Base-by-base conservation (phyloP, 2,888 invertebrate genomes). In the Lepidonotus clava region DNA sequence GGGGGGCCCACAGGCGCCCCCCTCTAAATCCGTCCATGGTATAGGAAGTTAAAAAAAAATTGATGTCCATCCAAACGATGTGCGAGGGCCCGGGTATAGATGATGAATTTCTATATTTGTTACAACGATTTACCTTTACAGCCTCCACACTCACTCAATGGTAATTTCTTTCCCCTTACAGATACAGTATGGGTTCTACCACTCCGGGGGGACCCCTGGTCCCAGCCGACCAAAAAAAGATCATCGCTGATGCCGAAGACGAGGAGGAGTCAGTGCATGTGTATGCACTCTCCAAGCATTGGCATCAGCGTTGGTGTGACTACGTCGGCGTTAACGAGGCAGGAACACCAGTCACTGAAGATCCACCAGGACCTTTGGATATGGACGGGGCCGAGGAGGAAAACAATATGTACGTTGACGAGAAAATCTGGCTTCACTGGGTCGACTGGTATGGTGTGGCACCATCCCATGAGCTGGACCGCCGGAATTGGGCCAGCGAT, bases 391-490 rank as follows among this genome's bases (percentile, higher is more conserved):
- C 85, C n/a, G 88, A 85, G 40, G 90, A 90, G 53, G 86, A 85
- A 0, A 86, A 89, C 11, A 91, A 91, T 83, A 88, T 87, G 36
- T 91, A 89, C 80, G 83, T 91, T 8, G 89, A 90, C 18, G 91
- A 91, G 86, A 88, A 90, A 40, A 88, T 90, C 67, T 91, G 91
- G 91, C 88, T 86, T n/a, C 87, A 90, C 8, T 89, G 90, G 76
- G 87, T 90, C 0, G 32, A 89, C 40, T 91, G 91, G 91, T 91
- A 89, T 87, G 91, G 91, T 0, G 67, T 91, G 0, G 87, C 88
- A 18, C 71, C 80, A 6, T 66, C 67, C 0, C 90, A 90, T 66
- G 87, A 88, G 51, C 87, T 91, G 11, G 89, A 89, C 46, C 86
- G 91, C 34, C 76, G 89, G 14, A 89, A 89, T 85, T 89, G 87